Conservation (phyloP, 2,113 vertebrate genomes). For the Leucopsar rothschildi region DNA sequence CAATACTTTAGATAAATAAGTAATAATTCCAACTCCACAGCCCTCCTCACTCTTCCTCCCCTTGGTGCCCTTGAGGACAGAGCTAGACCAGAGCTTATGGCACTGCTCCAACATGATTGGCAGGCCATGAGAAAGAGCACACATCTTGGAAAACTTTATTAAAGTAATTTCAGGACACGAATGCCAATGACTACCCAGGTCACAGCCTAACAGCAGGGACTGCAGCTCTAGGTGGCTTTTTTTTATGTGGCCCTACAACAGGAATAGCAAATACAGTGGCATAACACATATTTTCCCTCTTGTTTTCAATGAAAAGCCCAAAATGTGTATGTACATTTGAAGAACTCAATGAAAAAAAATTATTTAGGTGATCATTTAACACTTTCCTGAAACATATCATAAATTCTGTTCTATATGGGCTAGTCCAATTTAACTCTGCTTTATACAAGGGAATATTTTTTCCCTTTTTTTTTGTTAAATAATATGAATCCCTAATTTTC, state of each 20-base stretch:
- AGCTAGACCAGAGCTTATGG: neutral
- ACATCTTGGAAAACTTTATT: neutral
- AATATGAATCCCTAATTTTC: neutral
- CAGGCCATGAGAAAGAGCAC: slow-evolving; percentile 2
- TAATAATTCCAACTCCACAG: neutral
- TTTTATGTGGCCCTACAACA: neutral
- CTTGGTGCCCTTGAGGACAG: slow-evolving; percentile 10
- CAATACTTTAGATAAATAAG: slow-evolving; percentile 53
- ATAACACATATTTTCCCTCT: neutral
- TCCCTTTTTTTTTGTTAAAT: neutral
- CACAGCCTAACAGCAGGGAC: neutral
- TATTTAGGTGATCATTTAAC: neutral
- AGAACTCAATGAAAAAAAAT: neutral
- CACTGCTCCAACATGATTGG: slow-evolving; percentile 4
- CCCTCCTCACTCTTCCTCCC: neutral
- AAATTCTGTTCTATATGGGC: neutral
- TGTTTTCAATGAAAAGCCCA: neutral
- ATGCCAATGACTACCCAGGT: neutral
- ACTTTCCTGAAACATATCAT: neutral
- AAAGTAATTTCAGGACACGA: neutral
- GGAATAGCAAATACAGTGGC: neutral
- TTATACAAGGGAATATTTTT: neutral
- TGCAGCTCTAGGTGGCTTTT: neutral
- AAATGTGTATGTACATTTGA: neutral
- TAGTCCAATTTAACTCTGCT: neutral